Percentiles rank a stretch among this genome's conserved stretches.
phyloP scores from a whole-genome alignment of 2,888 invertebrate genomes.

The Glaucopsyche alexis region DNA sequence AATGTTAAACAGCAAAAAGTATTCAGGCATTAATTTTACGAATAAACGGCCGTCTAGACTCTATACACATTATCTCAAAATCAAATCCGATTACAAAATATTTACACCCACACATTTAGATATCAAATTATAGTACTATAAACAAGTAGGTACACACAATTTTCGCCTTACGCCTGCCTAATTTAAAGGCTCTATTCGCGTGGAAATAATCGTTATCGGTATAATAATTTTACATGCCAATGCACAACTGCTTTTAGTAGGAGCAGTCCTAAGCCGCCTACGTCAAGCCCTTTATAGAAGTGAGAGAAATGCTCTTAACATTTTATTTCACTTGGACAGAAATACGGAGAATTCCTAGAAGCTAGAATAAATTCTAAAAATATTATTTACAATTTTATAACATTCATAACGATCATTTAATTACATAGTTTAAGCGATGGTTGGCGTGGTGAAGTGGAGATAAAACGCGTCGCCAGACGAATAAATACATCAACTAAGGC shows the following conservation, averaged over 20 bases:
- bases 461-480: too few relatives aligned
- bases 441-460: too few relatives aligned
- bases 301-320: not conserved
- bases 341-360: not conserved
- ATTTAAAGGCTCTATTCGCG: slow-evolving; percentile 16
- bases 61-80: not conserved
- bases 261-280: slow-evolving; percentile 2
- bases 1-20: too few relatives aligned
- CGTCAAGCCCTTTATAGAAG: slow-evolving; percentile 5
- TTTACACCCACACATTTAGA: not conserved
- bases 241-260: slow-evolving; percentile 7
- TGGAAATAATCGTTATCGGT: not conserved
- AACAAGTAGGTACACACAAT: not conserved
- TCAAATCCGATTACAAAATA: not conserved
- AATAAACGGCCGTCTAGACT: not conserved
- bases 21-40: not conserved
- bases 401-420: too few relatives aligned
- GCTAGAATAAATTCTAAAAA: not conserved
- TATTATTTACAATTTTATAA: too few relatives aligned
- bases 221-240: not conserved
- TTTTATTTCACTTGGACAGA: not conserved
- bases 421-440: too few relatives aligned
- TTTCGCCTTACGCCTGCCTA: not conserved
- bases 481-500: too few relatives aligned
- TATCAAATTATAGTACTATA: too few relatives aligned